Conservation (phyloP, 2,888 invertebrate genomes). For the Rotaria sp. region DNA sequence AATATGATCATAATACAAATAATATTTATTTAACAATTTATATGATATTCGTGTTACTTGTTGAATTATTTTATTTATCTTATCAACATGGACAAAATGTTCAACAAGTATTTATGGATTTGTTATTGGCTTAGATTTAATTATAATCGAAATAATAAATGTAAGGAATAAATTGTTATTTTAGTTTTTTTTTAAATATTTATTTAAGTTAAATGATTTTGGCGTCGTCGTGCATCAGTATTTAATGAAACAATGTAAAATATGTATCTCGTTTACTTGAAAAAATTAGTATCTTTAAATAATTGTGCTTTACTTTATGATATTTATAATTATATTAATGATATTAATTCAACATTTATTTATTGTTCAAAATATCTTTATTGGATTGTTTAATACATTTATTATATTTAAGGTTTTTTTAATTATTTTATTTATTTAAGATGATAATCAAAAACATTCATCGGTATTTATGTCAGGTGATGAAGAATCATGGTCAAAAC, state of each 20-base stretch:
- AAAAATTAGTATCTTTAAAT: background rate
- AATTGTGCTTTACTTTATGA: conserved; percentile 23
- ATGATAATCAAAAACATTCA: background rate
- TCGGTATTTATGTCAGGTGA: conserved; percentile 16
- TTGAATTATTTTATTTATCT: too few relatives aligned
- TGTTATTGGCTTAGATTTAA: too few relatives aligned
- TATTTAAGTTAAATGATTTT: background rate
- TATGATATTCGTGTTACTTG: too few relatives aligned
- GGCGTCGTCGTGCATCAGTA: background rate
- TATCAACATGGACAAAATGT: too few relatives aligned
- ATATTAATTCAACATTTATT: background rate
- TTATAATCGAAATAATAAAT: too few relatives aligned
- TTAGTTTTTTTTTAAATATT: too few relatives aligned
- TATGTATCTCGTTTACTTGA: background rate
- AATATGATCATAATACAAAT: too few relatives aligned
- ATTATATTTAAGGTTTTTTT: too few relatives aligned
- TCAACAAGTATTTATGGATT: too few relatives aligned
- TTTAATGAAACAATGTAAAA: background rate
- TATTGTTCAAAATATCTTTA: conserved; percentile 1
- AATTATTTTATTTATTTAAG: background rate
- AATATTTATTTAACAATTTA: too few relatives aligned
- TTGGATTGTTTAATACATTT: background rate
- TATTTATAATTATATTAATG: background rate
- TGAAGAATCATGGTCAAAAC: background rate
- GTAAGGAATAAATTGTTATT: too few relatives aligned